phyloP scores from a whole-genome alignment of 2,888 invertebrate species.

The Sympetrum striolatum region DNA sequence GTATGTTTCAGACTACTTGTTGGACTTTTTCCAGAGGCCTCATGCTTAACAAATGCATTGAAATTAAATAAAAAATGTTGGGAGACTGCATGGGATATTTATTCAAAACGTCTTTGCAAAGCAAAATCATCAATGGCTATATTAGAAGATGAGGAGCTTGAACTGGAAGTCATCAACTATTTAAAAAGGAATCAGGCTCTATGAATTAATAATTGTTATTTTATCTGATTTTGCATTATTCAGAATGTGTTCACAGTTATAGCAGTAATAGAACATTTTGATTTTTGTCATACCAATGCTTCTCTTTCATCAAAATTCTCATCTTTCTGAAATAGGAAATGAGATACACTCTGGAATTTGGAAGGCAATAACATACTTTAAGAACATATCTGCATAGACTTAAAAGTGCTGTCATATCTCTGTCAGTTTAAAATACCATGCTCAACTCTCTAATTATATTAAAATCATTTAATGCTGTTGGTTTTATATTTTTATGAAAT shows the following conservation, averaged over 20 bases:
- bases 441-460: neutral
- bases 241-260: constrained; percentile 17
- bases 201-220: neutral
- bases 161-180: constrained; percentile 52
- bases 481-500: constrained; percentile 32
- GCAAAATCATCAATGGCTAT: constrained; percentile 55
- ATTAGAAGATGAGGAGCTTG: constrained; percentile 53
- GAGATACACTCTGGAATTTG: neutral
- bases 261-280: neutral
- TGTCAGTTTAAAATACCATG: constrained; percentile 16
- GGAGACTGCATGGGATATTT: constrained; percentile 63
- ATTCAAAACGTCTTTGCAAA: constrained; percentile 54
- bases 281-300: constrained; percentile 9
- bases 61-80: constrained; percentile 67
- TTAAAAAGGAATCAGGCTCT: constrained; percentile 35
- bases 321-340: neutral
- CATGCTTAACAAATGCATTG: constrained; percentile 61
- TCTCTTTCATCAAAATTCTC: constrained; percentile 12
- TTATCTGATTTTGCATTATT: neutral
- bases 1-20: constrained; percentile 61
- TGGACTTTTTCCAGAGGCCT: constrained; percentile 63
- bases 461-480: neutral
- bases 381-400: constrained; percentile 28
- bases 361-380: constrained; percentile 36
- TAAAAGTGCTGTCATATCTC: neutral